Evolutionary conservation across 2,113 vertebrate genomes (phyloP).

Genomic region (Prunella himalayana): DNA sequence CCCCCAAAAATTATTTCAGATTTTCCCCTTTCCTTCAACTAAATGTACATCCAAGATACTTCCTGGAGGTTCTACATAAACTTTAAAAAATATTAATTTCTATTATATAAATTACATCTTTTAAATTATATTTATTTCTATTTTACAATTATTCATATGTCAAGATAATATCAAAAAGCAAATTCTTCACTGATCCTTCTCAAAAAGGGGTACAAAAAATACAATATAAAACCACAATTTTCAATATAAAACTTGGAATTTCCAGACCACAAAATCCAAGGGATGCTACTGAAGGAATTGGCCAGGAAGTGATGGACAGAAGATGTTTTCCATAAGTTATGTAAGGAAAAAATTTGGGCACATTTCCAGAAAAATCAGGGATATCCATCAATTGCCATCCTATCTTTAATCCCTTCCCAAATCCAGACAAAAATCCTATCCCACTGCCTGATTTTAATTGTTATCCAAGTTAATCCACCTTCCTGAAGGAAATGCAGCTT

Average conservation of each 20-base stretch:
- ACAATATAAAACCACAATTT: not conserved
- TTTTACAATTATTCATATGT: no score
- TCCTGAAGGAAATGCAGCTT: not conserved
- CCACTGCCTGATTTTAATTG: not conserved
- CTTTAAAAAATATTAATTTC: not conserved
- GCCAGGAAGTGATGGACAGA: not conserved
- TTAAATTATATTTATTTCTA: not conserved
- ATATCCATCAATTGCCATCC: no score
- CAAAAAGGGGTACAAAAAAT: not conserved
- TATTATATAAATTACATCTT: accelerated
- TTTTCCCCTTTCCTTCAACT: not conserved
- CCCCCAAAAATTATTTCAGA: not conserved
- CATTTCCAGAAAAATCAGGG: not conserved
- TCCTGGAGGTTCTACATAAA: not conserved
- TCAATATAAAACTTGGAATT: not conserved
- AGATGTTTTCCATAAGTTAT: accelerated
- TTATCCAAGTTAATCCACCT: not conserved
- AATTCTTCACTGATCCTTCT: accelerated
- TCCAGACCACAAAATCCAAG: not conserved
- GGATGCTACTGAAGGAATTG: not conserved
- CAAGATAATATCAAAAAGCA: not conserved
- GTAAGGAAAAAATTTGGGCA: not conserved
- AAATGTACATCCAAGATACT: not conserved
- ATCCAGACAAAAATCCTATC: not conserved
- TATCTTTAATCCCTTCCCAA: not conserved